These are phyloP conservation scores for Meriones psammophilus DNA, from an alignment of 2,797 vertebrate genomes.

Conservation along the genomic window DNA sequence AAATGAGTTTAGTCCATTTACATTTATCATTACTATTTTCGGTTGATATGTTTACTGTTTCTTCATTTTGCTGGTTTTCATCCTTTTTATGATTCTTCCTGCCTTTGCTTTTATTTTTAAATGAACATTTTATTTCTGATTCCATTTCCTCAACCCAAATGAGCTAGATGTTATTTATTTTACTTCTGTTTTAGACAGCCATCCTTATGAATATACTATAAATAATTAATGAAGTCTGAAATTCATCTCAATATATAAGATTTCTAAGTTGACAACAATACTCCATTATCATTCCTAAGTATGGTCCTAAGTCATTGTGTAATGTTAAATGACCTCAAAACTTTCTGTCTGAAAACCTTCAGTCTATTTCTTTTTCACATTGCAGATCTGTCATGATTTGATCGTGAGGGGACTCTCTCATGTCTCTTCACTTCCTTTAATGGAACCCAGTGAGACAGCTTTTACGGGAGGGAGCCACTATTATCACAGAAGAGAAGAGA, in stretches of 20 bases:
- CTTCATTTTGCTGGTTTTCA: background rate
- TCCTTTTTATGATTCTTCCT: background rate
- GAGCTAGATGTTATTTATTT: background rate
- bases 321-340: background rate
- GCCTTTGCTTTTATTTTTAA: background rate
- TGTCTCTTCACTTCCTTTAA: background rate
- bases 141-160: background rate
- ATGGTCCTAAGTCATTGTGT: background rate
- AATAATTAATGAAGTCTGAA: conserved; percentile 38
- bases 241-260: background rate
- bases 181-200: conserved; percentile 23
- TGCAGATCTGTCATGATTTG: background rate
- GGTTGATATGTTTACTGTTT: background rate
- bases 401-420: background rate
- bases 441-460: background rate
- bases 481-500: background rate
- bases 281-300: background rate
- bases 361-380: background rate
- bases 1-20: background rate
- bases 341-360: background rate
- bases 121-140: conserved; percentile 18
- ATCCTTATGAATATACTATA: background rate
- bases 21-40: background rate
- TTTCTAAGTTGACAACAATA: background rate
- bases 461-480: background rate